Conservation (phyloP, 2,797 vertebrate genomes). For the Danionella dracula region DNA sequence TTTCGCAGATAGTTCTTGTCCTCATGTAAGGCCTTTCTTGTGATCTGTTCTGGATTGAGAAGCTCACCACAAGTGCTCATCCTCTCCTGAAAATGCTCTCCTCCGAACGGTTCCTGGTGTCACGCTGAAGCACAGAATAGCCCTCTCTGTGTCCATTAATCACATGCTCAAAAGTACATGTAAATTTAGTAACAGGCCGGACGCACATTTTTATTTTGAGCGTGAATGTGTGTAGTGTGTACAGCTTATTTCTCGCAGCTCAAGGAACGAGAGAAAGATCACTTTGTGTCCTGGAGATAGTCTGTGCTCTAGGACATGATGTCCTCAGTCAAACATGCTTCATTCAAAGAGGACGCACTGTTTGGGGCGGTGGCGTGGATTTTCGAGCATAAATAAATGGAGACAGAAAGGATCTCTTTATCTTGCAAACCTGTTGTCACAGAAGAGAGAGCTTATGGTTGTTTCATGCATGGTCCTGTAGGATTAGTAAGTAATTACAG, state of each 20-base stretch:
- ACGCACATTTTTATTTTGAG: constrained; percentile 44
- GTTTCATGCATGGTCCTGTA: no score
- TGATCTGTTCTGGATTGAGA: constrained; percentile 11
- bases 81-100: constrained; percentile 4
- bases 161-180: constrained; percentile 42
- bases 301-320: constrained; percentile 15
- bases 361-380: constrained; percentile 13
- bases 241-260: constrained; percentile 25
- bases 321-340: constrained; percentile 17
- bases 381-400: constrained; percentile 5
- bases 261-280: constrained; percentile 29
- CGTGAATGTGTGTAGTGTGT: constrained; percentile 20
- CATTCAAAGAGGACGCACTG: constrained; percentile 33
- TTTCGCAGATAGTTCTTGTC: no score
- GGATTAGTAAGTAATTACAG: no score
- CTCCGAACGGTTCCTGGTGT: constrained; percentile 38
- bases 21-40: constrained; percentile 40
- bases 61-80: constrained; percentile 1
- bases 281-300: constrained; percentile 39
- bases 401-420: constrained; percentile 20
- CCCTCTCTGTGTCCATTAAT: constrained; percentile 38
- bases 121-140: constrained; percentile 39
- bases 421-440: no score
- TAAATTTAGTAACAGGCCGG: constrained; percentile 42
- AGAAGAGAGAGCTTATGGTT: no score